Evolutionary conservation across 1,140 invertebrate genomes (phyloP).

Genomic region (silkworm (Bombyx mori)): DNA sequence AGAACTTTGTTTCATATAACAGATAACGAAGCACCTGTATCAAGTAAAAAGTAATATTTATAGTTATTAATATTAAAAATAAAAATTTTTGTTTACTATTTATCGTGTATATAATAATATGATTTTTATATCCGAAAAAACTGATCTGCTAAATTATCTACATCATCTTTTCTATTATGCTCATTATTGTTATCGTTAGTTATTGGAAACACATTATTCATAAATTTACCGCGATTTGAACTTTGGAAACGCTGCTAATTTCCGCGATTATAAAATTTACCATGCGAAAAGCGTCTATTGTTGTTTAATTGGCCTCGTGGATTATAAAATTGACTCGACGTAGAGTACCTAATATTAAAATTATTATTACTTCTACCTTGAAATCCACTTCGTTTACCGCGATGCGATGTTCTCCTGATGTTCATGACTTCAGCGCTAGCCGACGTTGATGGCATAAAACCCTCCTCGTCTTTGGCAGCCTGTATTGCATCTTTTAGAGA

Average conservation of each 20-base stretch:
- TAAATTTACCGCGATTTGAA: too few species aligned
- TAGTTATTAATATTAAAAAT: constrained; percentile 1
- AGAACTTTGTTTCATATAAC: constrained; percentile 1
- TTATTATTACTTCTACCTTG: too few species aligned
- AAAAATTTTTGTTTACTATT: constrained; percentile 1
- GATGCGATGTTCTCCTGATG: too few species aligned
- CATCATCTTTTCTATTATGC: not conserved
- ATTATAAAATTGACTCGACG: too few species aligned
- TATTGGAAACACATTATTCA: too few species aligned
- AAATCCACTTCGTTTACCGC: too few species aligned
- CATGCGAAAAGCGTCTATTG: too few species aligned
- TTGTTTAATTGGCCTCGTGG: too few species aligned
- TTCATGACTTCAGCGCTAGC: too few species aligned
- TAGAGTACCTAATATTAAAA: too few species aligned
- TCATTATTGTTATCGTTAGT: not conserved
- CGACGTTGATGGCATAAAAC: not conserved
- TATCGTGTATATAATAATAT: constrained; percentile 3
- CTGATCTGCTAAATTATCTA: not conserved
- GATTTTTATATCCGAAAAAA: constrained; percentile 12
- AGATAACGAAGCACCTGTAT: constrained; percentile 6
- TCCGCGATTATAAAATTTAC: too few species aligned
- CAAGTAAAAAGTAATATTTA: constrained; percentile 2
- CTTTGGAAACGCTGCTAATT: too few species aligned
- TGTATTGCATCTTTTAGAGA: constrained; percentile 13
- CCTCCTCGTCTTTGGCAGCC: constrained; percentile 11